Evolutionary conservation across 2,113 vertebrate species (phyloP).

Genomic region (Oncorhynchus kisutch): DNA sequence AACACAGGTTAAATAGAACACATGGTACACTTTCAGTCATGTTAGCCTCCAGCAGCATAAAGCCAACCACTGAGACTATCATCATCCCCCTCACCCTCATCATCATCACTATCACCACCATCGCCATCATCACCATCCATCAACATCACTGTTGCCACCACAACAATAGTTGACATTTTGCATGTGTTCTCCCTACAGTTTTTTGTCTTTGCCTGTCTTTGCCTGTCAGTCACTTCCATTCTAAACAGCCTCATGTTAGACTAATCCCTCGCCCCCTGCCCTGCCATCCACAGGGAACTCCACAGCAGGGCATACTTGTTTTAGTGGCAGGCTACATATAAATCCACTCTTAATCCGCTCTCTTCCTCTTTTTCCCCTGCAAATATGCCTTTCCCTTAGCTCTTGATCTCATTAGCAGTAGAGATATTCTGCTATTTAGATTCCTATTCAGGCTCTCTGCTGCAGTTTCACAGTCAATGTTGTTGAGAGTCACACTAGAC

Average conservation of each 20-base stretch:
- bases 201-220: slow-evolving; percentile 47
- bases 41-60: not conserved
- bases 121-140: slow-evolving; percentile 8
- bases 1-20: not conserved
- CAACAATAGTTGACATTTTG: slow-evolving; percentile 16
- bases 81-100: not conserved
- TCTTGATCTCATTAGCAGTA: slow-evolving; percentile 55
- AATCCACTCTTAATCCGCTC: slow-evolving; percentile 63
- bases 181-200: slow-evolving; percentile 18
- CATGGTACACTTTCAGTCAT: not conserved
- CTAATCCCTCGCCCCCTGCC: slow-evolving; percentile 18
- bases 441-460: slow-evolving; percentile 46
- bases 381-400: slow-evolving; percentile 49
- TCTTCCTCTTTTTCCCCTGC: slow-evolving; percentile 52
- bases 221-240: slow-evolving; percentile 40
- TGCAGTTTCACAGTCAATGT: slow-evolving; percentile 55
- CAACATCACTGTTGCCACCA: not conserved
- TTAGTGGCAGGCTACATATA: slow-evolving; percentile 53
- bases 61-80: not conserved
- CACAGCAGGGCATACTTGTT: slow-evolving; percentile 47
- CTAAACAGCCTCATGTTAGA: slow-evolving; percentile 36
- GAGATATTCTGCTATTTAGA: slow-evolving; percentile 40
- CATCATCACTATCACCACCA: not conserved
- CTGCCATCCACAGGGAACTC: slow-evolving; percentile 1
- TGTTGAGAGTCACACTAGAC: slow-evolving; percentile 46